Percentiles rank a stretch among this genome's conserved stretches.
These are phyloP conservation scores for Orbicella faveolata DNA, from an alignment of 64 coral and sea anemone genomes.

Conservation along the genomic window DNA sequence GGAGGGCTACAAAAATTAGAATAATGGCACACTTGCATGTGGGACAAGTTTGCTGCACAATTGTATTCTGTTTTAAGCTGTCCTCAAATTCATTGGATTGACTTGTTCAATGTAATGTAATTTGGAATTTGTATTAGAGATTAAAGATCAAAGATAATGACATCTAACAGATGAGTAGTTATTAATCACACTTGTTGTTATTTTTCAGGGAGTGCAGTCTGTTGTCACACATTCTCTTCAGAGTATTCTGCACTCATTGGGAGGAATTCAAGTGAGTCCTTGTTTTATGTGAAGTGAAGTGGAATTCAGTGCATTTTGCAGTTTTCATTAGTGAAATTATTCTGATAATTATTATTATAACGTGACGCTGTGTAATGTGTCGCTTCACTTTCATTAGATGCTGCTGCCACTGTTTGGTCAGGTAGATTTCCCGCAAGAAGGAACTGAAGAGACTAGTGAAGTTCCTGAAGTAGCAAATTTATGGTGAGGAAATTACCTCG, in stretches of 20 bases:
- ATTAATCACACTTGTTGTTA: neutral
- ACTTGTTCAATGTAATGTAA: too few species aligned
- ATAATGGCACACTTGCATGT: neutral
- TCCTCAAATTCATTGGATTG: too few species aligned
- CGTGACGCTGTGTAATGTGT: neutral
- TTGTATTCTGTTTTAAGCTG: too few species aligned
- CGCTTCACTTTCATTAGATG: slow-evolving; percentile 38
- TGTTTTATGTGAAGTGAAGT: neutral
- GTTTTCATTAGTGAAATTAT: neutral
- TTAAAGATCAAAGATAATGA: too few species aligned
- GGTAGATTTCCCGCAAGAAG: slow-evolving; percentile 64
- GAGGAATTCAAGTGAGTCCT: slow-evolving; percentile 75
- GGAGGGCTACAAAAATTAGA: too few species aligned
- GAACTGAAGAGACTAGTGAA: slow-evolving; percentile 23
- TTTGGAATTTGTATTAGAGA: too few species aligned
- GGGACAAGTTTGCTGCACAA: too few species aligned
- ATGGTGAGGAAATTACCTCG: slow-evolving; percentile 44
- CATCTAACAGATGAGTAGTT: too few species aligned
- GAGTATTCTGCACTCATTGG: slow-evolving; percentile 75
- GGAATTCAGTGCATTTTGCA: too few species aligned
- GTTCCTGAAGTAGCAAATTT: slow-evolving; percentile 52
- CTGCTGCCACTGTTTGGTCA: slow-evolving; percentile 76
- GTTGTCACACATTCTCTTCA: slow-evolving; percentile 90
- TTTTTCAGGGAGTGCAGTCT: slow-evolving; percentile 80
- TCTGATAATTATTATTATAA: neutral